These are phyloP conservation scores for Meganola albula DNA, from an alignment of 2,888 invertebrate genomes.

Conservation along the genomic window DNA sequence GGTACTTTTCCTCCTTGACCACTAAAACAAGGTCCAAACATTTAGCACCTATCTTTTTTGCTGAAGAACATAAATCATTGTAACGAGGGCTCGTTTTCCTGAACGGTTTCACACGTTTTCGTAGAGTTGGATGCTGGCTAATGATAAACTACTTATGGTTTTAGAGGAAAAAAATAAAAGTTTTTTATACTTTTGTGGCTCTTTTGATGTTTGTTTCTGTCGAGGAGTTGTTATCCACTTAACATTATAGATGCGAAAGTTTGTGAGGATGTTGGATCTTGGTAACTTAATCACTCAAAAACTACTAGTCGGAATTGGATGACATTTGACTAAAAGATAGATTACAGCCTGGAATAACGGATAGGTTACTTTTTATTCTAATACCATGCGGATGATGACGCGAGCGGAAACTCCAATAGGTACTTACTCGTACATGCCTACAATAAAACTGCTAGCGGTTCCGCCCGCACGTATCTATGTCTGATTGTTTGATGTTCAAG, in stretches of 20 bases:
- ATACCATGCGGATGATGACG: no score
- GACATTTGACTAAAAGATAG: no score
- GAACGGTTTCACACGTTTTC: slow-evolving; percentile 62
- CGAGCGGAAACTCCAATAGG: no score
- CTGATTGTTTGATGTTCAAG: no score
- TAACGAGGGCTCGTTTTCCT: slow-evolving; percentile 55
- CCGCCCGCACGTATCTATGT: no score
- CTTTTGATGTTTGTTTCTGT: slow-evolving; percentile 9
- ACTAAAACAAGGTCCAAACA: slow-evolving; percentile 35
- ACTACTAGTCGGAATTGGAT: no score
- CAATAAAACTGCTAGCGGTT: no score
- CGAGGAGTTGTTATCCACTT: slow-evolving; percentile 20
- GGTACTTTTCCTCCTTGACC: slow-evolving; percentile 41
- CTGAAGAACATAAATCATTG: slow-evolving; percentile 59
- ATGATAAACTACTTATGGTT: slow-evolving; percentile 29
- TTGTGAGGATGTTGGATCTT: slow-evolving; percentile 22
- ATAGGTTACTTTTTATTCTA: no score
- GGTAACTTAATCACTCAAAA: no score
- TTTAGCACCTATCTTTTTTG: slow-evolving; percentile 50
- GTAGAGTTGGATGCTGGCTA: slow-evolving; percentile 37
- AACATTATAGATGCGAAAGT: no score
- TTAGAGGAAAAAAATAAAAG: slow-evolving; percentile 27
- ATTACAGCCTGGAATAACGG: no score
- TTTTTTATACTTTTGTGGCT: slow-evolving; percentile 22
- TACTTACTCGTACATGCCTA: no score